Conservation (phyloP, 1,140 invertebrate species). For the Atopsyche davidsoni region DNA sequence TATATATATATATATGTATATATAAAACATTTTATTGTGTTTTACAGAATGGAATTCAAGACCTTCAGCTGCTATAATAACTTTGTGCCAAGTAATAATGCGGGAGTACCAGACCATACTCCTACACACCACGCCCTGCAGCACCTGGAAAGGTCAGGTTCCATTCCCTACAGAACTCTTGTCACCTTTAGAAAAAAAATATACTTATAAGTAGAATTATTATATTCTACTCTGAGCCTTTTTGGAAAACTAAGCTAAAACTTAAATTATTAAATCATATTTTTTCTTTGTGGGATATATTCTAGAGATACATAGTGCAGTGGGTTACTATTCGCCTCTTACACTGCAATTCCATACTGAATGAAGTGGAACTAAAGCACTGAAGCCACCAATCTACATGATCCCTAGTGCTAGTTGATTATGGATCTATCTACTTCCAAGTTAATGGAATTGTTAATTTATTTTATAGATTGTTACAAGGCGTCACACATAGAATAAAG, state of each 20-base stretch:
- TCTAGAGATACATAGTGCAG: no score
- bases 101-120: conserved; percentile 65
- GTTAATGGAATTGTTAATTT: no score
- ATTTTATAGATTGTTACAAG: conserved; percentile 47
- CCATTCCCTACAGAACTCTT: neutral
- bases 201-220: neutral
- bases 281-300: neutral
- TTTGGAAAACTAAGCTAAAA: no score
- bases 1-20: no score
- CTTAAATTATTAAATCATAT: neutral
- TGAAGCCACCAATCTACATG: no score
- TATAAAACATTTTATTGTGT: conserved; percentile 7
- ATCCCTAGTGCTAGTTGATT: no score
- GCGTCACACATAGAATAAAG: conserved; percentile 49
- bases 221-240: no score
- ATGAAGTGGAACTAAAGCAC: no score
- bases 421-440: no score
- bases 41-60: conserved; percentile 67
- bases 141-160: conserved; percentile 57
- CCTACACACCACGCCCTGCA: conserved; percentile 61
- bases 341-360: no score
- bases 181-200: conserved; percentile 2
- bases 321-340: no score
- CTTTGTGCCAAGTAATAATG: conserved; percentile 72
- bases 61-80: conserved; percentile 84